Conservation (phyloP, 1,140 invertebrate species). For the Drosophila kepulauana region DNA sequence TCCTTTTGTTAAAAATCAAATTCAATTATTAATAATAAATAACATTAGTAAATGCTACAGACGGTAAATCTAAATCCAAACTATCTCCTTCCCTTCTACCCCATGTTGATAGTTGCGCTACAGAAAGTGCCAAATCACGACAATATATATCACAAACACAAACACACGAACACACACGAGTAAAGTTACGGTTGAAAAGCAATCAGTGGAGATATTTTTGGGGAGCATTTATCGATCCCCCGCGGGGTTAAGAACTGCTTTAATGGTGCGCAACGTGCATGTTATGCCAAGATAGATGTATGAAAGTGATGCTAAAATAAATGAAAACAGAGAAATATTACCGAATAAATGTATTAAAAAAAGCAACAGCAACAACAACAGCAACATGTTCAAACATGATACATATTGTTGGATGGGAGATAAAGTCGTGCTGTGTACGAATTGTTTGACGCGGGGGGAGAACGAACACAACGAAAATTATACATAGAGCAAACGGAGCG, state of each 20-base stretch:
- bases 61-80: too few relatives aligned
- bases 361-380: constrained; percentile 14
- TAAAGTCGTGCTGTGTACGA: constrained; percentile 31
- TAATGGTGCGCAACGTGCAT: constrained; percentile 40
- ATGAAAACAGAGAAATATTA: constrained; percentile 57
- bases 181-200: constrained; percentile 16
- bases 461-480: constrained; percentile 23
- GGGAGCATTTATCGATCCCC: constrained; percentile 4
- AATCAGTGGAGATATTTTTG: constrained; percentile 16
- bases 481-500: constrained; percentile 4
- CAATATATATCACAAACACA: not conserved
- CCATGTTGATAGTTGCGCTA: too few relatives aligned
- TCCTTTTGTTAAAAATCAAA: too few relatives aligned
- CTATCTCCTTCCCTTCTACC: too few relatives aligned
- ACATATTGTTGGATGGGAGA: constrained; percentile 7
- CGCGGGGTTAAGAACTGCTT: constrained; percentile 18
- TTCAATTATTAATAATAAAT: too few relatives aligned
- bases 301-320: constrained; percentile 50
- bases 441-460: constrained; percentile 26
- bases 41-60: too few relatives aligned
- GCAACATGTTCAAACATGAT: not conserved
- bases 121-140: too few relatives aligned
- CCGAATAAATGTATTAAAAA: constrained; percentile 63
- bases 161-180: constrained; percentile 1
- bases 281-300: constrained; percentile 50